A percentile compares a stretch with the other conserved stretches of the same genome.
Conservation (phyloP, 2,113 vertebrate genomes). For the Takifugu flavidus region DNA sequence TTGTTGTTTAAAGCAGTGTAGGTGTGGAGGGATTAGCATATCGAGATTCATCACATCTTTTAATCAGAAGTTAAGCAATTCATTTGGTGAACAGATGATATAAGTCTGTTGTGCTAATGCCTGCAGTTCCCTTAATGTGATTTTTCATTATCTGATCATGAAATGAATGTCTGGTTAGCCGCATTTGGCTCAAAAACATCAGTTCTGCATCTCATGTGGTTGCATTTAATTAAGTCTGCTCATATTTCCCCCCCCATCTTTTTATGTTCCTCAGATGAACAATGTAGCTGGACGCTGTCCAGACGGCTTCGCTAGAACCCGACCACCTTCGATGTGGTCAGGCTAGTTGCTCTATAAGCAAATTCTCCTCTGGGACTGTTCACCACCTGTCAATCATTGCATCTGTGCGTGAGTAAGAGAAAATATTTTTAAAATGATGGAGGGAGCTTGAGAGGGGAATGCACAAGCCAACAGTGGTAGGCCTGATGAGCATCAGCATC, state of each 20-base stretch:
- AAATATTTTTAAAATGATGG: constrained; percentile 3
- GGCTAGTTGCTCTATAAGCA: constrained; percentile 14
- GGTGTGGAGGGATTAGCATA: not conserved
- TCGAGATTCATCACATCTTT: not conserved
- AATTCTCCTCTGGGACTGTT: constrained; percentile 17
- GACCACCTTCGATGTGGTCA: constrained; percentile 36
- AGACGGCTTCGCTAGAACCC: constrained; percentile 36
- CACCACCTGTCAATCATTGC: constrained; percentile 12
- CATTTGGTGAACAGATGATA: constrained; percentile 1
- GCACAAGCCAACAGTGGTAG: constrained; percentile 6
- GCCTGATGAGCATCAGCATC: constrained; percentile 4
- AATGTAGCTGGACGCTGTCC: constrained; percentile 43
- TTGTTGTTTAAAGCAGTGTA: constrained; percentile 2
- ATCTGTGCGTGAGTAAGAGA: constrained; percentile 9
- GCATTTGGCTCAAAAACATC: constrained; percentile 27
- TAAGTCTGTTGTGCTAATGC: constrained; percentile 4
- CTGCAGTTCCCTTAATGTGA: constrained; percentile 22
- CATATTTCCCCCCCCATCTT: constrained; percentile 39
- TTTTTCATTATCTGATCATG: constrained; percentile 25
- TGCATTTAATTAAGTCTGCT: constrained; percentile 37
- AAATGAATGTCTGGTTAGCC: constrained; percentile 27
- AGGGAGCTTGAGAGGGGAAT: constrained; percentile 5
- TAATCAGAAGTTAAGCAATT: not conserved
- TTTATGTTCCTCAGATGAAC: constrained; percentile 44
- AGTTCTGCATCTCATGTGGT: constrained; percentile 33